Conservation (phyloP, 2,888 invertebrate species). For the Dryadula phaetusa region DNA sequence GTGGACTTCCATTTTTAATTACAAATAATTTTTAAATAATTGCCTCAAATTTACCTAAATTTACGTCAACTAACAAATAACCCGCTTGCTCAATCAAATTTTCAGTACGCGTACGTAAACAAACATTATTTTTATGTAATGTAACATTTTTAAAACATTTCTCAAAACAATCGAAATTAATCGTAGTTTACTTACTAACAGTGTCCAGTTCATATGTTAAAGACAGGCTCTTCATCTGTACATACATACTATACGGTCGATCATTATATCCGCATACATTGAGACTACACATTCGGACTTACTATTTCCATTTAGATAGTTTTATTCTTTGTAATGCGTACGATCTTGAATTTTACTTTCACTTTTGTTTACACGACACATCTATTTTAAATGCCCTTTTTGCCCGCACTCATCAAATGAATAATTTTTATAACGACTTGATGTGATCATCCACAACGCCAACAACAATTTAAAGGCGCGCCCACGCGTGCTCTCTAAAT, state of each 20-base stretch:
- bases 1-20: too few species aligned
- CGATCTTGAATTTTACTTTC: background rate
- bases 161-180: conserved; percentile 13
- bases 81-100: background rate
- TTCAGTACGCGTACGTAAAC: background rate
- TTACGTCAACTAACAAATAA: too few species aligned
- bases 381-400: too few species aligned
- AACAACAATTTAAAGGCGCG: background rate
- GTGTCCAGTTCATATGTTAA: conserved; percentile 14
- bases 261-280: background rate
- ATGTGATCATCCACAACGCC: background rate
- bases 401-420: background rate
- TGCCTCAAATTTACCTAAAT: too few species aligned
- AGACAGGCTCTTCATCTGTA: background rate
- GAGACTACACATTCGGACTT: background rate
- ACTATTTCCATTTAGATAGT: background rate
- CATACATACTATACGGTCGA: background rate
- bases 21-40: too few species aligned
- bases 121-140: background rate
- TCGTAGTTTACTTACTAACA: conserved; percentile 14
- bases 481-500: background rate
- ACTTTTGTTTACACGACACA: too few species aligned
- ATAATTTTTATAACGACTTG: background rate
- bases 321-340: background rate
- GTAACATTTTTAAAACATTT: conserved; percentile 2